A percentile compares a stretch with the other conserved stretches of the same genome.
Conservation (phyloP, 2,888 invertebrate species). For the Argyresthia albistria region DNA sequence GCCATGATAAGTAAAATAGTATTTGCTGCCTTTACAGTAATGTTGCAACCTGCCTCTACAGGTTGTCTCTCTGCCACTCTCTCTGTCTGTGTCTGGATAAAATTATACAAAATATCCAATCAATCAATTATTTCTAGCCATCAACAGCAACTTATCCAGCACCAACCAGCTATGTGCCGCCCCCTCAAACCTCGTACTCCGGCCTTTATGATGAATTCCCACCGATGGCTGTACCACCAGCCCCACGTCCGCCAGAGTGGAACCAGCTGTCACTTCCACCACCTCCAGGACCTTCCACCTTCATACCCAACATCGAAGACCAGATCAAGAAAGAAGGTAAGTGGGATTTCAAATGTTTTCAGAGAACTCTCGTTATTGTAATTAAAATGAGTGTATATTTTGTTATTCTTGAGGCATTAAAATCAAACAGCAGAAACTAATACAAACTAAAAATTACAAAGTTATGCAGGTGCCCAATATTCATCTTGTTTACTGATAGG, state of each 20-base stretch:
- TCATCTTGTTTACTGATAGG: no score
- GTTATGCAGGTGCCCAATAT: no score
- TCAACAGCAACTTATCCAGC: not conserved
- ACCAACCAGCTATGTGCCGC: not conserved
- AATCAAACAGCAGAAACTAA: no score
- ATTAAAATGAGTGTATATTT: no score
- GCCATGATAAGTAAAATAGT: no score
- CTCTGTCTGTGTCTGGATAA: no score
- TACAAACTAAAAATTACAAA: no score
- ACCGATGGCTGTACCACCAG: constrained; percentile 20
- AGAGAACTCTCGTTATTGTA: no score
- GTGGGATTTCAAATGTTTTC: not conserved
- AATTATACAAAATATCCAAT: not conserved
- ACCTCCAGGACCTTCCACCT: constrained; percentile 17
- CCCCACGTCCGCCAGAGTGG: constrained; percentile 43
- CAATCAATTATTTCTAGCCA: not conserved
- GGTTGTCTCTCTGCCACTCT: no score
- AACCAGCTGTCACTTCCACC: constrained; percentile 58
- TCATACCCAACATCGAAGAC: constrained; percentile 33
- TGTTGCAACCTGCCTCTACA: no score
- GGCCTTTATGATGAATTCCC: constrained; percentile 59
- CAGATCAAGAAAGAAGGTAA: constrained; percentile 67
- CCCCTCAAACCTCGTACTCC: constrained; percentile 29
- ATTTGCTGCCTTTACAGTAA: no score
- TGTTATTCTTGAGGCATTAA: no score